Conservation (phyloP, 2,797 vertebrate species). For the Ibycter americanus region DNA sequence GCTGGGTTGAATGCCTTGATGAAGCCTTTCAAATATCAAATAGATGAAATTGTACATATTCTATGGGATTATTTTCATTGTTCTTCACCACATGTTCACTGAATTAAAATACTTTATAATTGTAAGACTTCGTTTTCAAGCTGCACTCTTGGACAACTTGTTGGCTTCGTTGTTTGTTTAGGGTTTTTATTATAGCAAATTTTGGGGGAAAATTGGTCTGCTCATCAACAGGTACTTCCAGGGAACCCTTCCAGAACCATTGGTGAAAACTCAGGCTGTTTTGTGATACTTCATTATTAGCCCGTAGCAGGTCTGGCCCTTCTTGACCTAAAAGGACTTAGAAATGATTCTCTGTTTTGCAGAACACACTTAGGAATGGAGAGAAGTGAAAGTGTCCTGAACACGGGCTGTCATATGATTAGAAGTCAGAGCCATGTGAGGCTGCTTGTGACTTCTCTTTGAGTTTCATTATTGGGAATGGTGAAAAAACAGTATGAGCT, state of each 20-base stretch:
- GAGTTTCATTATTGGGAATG: neutral
- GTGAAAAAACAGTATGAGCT: neutral
- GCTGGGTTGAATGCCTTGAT: conserved; percentile 69
- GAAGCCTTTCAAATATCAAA: conserved; percentile 72
- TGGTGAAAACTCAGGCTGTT: neutral
- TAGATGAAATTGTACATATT: conserved; percentile 67
- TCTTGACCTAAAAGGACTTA: neutral
- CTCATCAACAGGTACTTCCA: neutral
- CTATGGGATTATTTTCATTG: conserved; percentile 69
- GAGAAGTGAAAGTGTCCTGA: neutral
- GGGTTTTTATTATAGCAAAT: conserved; percentile 11
- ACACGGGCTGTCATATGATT: neutral
- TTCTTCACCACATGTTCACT: conserved; percentile 66
- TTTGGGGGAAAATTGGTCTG: neutral
- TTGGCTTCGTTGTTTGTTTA: conserved; percentile 11
- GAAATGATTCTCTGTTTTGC: neutral
- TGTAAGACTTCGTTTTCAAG: conserved; percentile 47
- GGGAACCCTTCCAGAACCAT: neutral
- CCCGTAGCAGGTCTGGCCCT: neutral
- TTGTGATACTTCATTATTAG: neutral
- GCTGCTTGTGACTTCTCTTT: neutral
- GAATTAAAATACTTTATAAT: conserved; percentile 66
- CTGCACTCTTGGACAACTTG: conserved; percentile 19
- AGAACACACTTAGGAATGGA: neutral
- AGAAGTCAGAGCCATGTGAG: neutral